Base-by-base conservation (phyloP, 2,797 vertebrate species). In the Etheostoma perlongum region DNA sequence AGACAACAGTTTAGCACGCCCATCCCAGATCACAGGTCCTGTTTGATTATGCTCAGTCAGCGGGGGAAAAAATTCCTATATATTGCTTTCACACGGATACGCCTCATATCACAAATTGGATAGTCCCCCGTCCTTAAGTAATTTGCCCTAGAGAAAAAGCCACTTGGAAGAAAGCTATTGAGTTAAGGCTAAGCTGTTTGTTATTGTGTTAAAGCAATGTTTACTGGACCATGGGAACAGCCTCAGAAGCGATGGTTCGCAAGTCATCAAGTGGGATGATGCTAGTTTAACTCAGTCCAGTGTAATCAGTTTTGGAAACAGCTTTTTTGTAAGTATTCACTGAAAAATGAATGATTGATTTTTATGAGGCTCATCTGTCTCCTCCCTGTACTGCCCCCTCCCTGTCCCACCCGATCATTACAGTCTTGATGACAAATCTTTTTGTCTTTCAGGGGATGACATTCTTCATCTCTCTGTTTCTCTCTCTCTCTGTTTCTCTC, bases 381-480 rank as follows among this genome's bases (percentile, higher is more conserved):
- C 68, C 74, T 69, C 81, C 64, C 72, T 61, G 66, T 15, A 6
- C 82, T 67, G 66, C 90, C 84, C 82, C 82, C 81, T 83, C 90
- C 53, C 85, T 76, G 82, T 77, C 79, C 85, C 68, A 73, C 85
- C 71, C 78, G 81, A 78, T 91, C 88, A 89, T 91, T 88, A 89
- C 72, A 76, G 84, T 61, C 79, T 18, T 63, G 62, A 86, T 88
- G 86, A 90, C 85, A 87, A 91, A 89, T 92, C 88, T 83, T 89
- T 85, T 86, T 87, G 85, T 88, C 78, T 91, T 82, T 85, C 87
- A 79, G 76, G 58, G 79, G 71, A 72, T 82, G 82, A 84, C 85
- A 77, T 82, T 80, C 76, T 78, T 84, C 81, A 84, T 88, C 63
- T 79, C 70, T 74, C 53, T 74, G 65, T 84, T 62, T 82, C 59